Evolutionary conservation across 2,113 vertebrate species (phyloP), one percentile per base, ranked within the genome.

Genomic region (Gnathonemus echidnorhynchus): DNA sequence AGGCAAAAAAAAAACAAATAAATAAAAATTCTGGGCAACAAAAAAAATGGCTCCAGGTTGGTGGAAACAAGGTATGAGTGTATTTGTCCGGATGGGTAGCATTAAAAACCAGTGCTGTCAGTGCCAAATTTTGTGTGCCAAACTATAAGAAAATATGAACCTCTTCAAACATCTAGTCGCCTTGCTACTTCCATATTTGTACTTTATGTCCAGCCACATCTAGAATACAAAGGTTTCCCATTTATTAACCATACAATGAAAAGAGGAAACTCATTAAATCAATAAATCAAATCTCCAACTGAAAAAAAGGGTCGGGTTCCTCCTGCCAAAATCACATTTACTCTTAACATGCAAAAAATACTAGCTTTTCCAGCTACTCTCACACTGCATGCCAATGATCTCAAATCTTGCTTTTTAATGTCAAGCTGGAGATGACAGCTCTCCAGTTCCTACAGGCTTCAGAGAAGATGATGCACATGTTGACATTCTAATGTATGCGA

Each of bases 211-310:
- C 24, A 49, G 4, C 24, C 17, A 15, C n/a, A 86, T 31, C 48
- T 87, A 58, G 21, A 35, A 53, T 56, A 53, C 50, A 80, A 87
- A 56, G 11, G n/a, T 53, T 52, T 21, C 27, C 49, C 50, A 15
- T 53, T 56, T 49, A 48, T 87, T 31, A 35, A 31, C 48, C 27
- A 39, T 5, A 56, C 86, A 56, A 53, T 56, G 9, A 52, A 53
- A 87, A 53, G 49, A 31, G 50, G 86, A 56, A 87, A 39, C 27
- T 19, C 13, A 49, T 87, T 35, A 35, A 87, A 39, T 45, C 17
- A 87, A 10, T 56, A n/a, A 13, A 53, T 8, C 91, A 92, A 92
- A 90, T 92, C 24, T 74, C n/a, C 24, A 91, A 89, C 74, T 11
- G 88, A 88, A 53, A 86, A 31, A 53, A 80, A 27, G 15, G 21